phyloP scores from a whole-genome alignment of 2,797 vertebrate species.

The Chiroxiphia lanceolata region DNA sequence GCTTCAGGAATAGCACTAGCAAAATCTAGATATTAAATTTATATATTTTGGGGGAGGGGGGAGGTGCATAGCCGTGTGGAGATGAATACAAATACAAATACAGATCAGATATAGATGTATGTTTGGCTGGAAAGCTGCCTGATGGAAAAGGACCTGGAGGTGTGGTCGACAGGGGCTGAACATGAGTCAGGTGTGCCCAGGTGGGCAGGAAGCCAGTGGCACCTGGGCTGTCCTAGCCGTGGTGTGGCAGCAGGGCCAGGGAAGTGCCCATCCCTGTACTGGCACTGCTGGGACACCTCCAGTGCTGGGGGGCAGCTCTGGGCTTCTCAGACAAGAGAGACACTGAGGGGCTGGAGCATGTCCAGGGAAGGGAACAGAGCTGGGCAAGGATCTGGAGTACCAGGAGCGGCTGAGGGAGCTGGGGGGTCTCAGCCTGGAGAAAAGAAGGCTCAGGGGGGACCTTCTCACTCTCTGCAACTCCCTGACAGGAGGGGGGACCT shows the following conservation, averaged over 20 bases:
- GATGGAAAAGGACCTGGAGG: neutral
- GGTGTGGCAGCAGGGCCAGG: neutral
- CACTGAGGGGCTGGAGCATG: accelerated
- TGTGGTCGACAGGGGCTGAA: neutral
- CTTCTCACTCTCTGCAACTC: neutral
- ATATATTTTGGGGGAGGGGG: neutral
- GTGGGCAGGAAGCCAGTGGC: no score
- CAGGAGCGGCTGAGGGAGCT: neutral
- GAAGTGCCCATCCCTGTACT: neutral
- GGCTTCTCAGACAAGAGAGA: neutral
- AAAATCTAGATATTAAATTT: neutral
- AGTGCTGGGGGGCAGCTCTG: neutral
- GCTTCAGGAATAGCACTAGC: neutral
- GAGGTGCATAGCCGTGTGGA: neutral
- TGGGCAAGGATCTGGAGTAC: neutral
- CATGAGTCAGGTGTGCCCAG: neutral
- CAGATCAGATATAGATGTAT: neutral
- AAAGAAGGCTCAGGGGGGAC: neutral
- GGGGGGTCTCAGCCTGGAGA: neutral
- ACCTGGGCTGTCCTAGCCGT: neutral
- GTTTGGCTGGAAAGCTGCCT: neutral
- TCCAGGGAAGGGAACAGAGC: neutral
- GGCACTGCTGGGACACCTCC: neutral
- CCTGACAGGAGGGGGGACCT: neutral
- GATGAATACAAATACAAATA: neutral